phyloP scores from a whole-genome alignment of 2,113 vertebrate genomes.

The Pollimyrus isidori region DNA sequence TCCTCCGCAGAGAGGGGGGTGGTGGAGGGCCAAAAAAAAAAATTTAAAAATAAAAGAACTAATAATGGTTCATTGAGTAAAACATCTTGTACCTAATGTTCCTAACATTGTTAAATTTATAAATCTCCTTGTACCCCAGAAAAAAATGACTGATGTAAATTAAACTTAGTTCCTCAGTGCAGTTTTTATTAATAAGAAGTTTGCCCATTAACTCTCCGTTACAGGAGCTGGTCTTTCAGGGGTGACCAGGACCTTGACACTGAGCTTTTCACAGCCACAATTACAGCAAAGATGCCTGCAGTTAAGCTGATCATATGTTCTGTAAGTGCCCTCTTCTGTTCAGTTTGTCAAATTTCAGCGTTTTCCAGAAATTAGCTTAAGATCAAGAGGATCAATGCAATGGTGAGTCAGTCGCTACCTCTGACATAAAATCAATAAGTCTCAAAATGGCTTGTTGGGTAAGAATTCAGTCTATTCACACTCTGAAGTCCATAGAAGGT shows the following conservation, averaged over 20 bases:
- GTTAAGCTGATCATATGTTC: conserved; percentile 54
- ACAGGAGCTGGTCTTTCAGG: conserved; percentile 13
- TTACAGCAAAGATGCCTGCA: conserved; percentile 49
- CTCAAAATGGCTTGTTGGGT: conserved; percentile 33
- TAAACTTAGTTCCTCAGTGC: neutral
- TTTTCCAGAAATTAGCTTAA: conserved; percentile 48
- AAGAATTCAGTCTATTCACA: neutral
- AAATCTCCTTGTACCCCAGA: neutral
- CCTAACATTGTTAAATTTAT: neutral
- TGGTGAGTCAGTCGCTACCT: conserved; percentile 24
- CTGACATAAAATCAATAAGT: conserved; percentile 51
- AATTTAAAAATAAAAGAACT: too few species aligned
- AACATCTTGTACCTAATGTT: neutral
- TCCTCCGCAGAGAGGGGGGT: too few species aligned
- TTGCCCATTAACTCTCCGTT: neutral
- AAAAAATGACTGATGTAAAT: neutral
- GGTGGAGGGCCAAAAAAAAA: too few species aligned
- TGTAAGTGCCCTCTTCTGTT: conserved; percentile 47
- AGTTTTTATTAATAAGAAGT: neutral
- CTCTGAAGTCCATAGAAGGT: neutral
- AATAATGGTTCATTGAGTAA: neutral
- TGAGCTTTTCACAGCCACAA: conserved; percentile 44
- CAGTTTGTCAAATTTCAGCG: conserved; percentile 43
- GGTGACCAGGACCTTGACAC: conserved; percentile 31
- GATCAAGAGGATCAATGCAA: conserved; percentile 52